Base-by-base conservation (phyloP, 2,113 vertebrate species). In the Hiodon alosoides region DNA sequence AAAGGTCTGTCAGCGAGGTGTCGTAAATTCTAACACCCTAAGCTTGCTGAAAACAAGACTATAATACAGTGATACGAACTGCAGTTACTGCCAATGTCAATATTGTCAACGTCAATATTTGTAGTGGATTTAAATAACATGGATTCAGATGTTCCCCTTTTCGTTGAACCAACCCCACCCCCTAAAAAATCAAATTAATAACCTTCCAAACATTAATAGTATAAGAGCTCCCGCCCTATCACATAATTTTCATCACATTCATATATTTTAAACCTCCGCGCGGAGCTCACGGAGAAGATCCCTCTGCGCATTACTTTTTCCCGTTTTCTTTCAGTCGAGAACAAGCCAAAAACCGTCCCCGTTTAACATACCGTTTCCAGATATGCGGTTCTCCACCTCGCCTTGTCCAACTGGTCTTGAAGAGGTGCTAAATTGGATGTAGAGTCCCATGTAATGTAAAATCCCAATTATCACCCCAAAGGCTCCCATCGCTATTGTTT, bases 371-470 rank as follows among this genome's bases (percentile, higher is more conserved):
- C 94, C 94, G 90, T 94, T 93, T 84, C 92, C 92, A 62, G 92
- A 88, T 87, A 94, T 85, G 84, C 88, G 93, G 89, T 94, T 93
- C 86, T 93, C 90, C 79, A 90, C 85, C 79, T 93, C 90, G 76
- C 90, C 87, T 82, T 88, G 90, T 84, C 89, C 90, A 79, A 84
- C 84, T 85, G 91, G 90, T 70, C 90, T 89, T 71, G 92, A 85
- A 87, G 90, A 87, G 77, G 86, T 90, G 85, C 93, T 89, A 90
- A 95, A 92, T 92, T 95, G 94, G 82, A 95, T 84, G 91, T 91
- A 95, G 91, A 97, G 93, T 93, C 95, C 95, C 92, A 95, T 83
- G 87, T 90, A 97, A 86, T 95, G 95, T 84, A 95, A 91, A 88
- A 90, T 90, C 91, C 94, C 91, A 88, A 96, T 89, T 85, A 93